Conservation (phyloP, 2,113 vertebrate genomes). For the Coracopsis vasa region DNA sequence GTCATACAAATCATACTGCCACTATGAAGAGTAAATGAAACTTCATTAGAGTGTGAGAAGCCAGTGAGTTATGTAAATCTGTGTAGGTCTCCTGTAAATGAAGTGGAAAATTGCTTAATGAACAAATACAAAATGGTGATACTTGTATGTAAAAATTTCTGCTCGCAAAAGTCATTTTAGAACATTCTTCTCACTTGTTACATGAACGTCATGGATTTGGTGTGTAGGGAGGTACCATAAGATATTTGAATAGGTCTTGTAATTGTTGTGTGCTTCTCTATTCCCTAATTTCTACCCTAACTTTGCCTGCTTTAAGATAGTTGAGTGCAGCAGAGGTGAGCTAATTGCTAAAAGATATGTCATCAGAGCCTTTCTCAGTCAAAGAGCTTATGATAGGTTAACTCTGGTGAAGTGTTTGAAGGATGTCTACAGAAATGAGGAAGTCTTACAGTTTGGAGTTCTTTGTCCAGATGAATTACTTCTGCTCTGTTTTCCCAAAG, state of each 20-base stretch:
- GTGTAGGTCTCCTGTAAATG: neutral
- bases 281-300: neutral
- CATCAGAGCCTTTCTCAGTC: neutral
- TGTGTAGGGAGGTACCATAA: neutral
- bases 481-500: neutral
- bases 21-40: neutral
- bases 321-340: neutral
- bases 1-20: neutral
- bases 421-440: neutral
- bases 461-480: neutral
- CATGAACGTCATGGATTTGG: rapidly evolving
- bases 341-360: neutral
- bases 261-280: neutral
- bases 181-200: neutral
- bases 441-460: neutral
- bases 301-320: neutral
- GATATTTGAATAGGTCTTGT: neutral
- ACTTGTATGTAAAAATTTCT: neutral
- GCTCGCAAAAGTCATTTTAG: neutral
- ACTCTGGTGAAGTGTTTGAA: neutral
- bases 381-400: neutral
- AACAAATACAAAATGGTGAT: neutral
- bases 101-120: neutral
- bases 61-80: neutral
- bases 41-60: neutral